A percentile compares a stretch with the other conserved stretches of the same genome.
Conservation (phyloP, 2,888 invertebrate genomes). For the Drosophila limbata region DNA sequence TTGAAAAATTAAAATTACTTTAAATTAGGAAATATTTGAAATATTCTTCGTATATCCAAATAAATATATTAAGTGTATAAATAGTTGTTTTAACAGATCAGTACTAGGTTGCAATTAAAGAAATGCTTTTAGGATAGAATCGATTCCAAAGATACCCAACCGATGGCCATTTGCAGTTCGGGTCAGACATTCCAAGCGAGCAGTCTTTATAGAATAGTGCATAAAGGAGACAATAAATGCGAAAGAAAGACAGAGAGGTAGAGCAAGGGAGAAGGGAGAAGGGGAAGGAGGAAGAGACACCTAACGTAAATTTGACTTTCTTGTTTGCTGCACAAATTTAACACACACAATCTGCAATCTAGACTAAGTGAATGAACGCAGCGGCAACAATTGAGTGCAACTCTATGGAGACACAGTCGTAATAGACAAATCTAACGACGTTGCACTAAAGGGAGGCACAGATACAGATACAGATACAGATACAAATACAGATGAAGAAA, state of each 20-base stretch:
- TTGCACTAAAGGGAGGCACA: constrained; percentile 56
- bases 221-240: constrained; percentile 9
- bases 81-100: neutral
- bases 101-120: neutral
- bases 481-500: constrained; percentile 2
- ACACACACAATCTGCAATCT: constrained; percentile 47
- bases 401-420: constrained; percentile 70
- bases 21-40: neutral
- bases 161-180: constrained; percentile 17
- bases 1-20: too few species aligned
- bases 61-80: neutral
- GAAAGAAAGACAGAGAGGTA: constrained; percentile 3
- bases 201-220: constrained; percentile 2
- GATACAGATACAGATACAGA: constrained; percentile 7
- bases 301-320: constrained; percentile 72
- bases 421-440: constrained; percentile 76
- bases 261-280: neutral
- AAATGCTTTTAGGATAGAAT: neutral
- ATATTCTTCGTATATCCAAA: neutral
- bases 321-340: constrained; percentile 72
- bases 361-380: constrained; percentile 54
- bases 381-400: constrained; percentile 54
- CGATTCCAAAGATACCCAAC: neutral
- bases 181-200: constrained; percentile 1
- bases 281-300: constrained; percentile 1